Conservation (phyloP, 2,113 vertebrate genomes). For the Macrotus californicus region DNA sequence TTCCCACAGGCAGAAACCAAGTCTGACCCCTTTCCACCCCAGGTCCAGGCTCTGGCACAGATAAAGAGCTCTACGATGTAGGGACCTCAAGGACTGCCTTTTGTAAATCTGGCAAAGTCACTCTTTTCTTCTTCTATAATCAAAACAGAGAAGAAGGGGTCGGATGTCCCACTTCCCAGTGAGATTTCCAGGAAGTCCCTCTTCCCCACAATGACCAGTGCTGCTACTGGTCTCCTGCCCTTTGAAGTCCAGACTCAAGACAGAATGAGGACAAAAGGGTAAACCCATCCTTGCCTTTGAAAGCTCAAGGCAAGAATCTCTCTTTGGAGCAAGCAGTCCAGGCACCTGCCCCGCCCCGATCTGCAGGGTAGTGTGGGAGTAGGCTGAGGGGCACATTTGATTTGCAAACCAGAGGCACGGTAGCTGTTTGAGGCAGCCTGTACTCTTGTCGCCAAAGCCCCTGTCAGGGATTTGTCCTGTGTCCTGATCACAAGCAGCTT, state of each 20-base stretch:
- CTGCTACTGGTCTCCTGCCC: not conserved
- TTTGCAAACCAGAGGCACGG: not conserved
- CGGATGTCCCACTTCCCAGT: not conserved
- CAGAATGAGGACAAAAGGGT: not conserved
- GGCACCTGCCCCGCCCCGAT: not conserved
- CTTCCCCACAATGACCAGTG: not conserved
- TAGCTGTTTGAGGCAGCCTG: not conserved
- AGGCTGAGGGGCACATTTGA: not conserved
- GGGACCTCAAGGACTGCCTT: not conserved
- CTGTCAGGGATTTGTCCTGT: not conserved
- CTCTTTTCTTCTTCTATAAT: not conserved
- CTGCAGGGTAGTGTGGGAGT: not conserved
- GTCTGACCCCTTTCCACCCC: not conserved
- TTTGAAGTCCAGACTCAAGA: not conserved
- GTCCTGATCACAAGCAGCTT: conserved; percentile 15
- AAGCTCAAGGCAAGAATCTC: not conserved
- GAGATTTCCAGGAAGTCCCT: not conserved
- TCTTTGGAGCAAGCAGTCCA: not conserved
- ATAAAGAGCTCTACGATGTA: not conserved
- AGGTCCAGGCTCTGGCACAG: not conserved
- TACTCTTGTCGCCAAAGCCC: not conserved
- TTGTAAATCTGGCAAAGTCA: not conserved
- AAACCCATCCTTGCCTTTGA: not conserved
- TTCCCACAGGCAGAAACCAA: not conserved
- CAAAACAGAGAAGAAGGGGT: not conserved